These are phyloP conservation scores for Pogonocichla stellata DNA, from an alignment of 2,113 vertebrate genomes.

Conservation along the genomic window DNA sequence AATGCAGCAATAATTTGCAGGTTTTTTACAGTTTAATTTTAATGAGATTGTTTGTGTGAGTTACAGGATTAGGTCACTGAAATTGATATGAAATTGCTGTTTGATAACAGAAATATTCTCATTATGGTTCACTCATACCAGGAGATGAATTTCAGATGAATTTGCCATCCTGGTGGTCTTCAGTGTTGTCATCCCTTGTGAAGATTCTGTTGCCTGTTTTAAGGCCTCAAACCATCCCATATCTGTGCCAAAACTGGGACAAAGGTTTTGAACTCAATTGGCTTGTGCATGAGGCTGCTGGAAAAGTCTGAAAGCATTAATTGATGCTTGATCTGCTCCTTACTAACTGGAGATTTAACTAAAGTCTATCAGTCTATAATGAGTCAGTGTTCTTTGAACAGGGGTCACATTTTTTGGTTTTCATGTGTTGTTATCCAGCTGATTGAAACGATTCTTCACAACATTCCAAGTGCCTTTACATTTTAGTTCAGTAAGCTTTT, in stretches of 20 bases:
- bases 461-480: not conserved
- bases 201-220: slow-evolving; percentile 73
- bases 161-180: slow-evolving; percentile 75
- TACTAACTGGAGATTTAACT: slow-evolving; percentile 11
- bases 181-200: slow-evolving; percentile 76
- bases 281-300: slow-evolving; percentile 59
- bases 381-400: not conserved
- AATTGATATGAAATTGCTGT: not conserved
- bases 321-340: slow-evolving; percentile 36
- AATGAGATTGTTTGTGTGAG: not conserved
- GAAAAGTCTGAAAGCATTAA: slow-evolving; percentile 22
- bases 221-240: slow-evolving; percentile 70
- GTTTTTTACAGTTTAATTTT: not conserved
- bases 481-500: not conserved
- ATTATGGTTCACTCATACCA: not conserved
- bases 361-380: not conserved
- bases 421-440: not conserved
- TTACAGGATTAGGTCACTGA: not conserved
- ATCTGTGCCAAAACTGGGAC: slow-evolving; percentile 71
- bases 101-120: slow-evolving; percentile 14
- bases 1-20: not conserved
- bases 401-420: not conserved
- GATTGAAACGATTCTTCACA: not conserved
- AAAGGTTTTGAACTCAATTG: slow-evolving; percentile 66
- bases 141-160: slow-evolving; percentile 71